phyloP scores from a whole-genome alignment of 2,113 vertebrate species.

The Prunella fulvescens region DNA sequence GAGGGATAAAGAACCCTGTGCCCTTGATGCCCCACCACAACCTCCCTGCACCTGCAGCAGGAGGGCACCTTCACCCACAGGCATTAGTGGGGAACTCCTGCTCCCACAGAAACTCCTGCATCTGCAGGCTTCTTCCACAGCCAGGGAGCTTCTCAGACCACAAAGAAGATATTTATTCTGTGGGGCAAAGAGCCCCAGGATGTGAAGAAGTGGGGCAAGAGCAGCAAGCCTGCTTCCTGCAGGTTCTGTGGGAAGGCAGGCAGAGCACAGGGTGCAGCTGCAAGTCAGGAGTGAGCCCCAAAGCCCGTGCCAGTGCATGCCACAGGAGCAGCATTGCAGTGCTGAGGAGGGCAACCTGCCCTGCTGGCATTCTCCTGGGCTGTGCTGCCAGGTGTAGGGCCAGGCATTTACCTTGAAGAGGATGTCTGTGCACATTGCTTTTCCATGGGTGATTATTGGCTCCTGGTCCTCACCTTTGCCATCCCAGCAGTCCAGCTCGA shows the following conservation, averaged over 20 bases:
- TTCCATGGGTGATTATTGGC: constrained; percentile 97
- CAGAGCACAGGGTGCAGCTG: fast-evolving
- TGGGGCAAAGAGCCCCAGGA: background rate
- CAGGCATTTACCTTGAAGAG: constrained; percentile 88
- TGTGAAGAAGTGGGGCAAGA: background rate
- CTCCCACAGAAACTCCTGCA: background rate
- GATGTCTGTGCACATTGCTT: constrained; percentile 99
- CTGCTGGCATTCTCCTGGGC: background rate
- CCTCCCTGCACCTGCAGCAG: background rate
- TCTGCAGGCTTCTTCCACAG: background rate
- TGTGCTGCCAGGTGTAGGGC: background rate
- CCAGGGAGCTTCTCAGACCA: background rate
- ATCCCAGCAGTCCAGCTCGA: constrained; percentile 98
- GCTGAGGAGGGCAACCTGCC: background rate
- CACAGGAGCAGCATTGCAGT: background rate
- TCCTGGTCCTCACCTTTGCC: constrained; percentile 99
- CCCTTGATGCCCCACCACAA: background rate
- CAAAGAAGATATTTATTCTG: background rate
- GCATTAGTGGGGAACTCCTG: background rate
- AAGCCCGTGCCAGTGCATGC: background rate
- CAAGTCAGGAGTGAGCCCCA: background rate
- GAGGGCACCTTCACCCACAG: background rate
- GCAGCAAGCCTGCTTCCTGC: background rate
- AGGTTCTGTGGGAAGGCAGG: background rate
- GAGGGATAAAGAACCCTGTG: background rate